These are phyloP conservation scores for Drosophila orosa DNA, from an alignment of 1,140 invertebrate species.

Conservation along the genomic window DNA sequence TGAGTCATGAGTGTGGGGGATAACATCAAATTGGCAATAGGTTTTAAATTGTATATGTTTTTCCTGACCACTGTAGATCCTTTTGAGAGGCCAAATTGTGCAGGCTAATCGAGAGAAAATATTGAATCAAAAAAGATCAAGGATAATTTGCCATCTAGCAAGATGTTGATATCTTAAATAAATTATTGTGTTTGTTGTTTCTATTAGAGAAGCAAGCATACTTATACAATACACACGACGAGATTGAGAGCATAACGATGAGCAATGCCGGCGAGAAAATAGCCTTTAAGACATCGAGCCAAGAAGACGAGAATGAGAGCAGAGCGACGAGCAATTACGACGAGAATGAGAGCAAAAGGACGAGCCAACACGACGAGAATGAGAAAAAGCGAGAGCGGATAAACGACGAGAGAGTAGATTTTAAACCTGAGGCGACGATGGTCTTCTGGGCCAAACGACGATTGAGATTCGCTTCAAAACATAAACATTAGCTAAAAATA, in stretches of 20 bases:
- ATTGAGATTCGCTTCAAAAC: neutral
- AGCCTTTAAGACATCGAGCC: neutral
- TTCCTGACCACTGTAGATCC: no score
- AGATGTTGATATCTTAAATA: neutral
- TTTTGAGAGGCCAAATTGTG: neutral
- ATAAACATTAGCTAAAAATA: neutral
- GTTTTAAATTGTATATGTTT: neutral
- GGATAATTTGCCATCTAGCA: neutral
- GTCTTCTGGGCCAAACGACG: neutral
- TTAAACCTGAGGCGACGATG: no score
- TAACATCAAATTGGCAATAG: constrained; percentile 1
- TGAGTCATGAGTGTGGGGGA: neutral
- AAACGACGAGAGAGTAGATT: neutral
- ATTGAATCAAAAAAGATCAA: neutral
- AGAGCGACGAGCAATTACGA: neutral
- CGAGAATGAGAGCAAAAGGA: neutral
- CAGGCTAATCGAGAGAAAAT: neutral
- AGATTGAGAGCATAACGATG: neutral
- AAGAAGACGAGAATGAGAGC: neutral
- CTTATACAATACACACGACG: neutral
- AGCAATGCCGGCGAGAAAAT: neutral
- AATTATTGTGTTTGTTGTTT: no score
- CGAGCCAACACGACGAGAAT: neutral
- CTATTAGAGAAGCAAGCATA: neutral
- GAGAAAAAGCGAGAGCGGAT: neutral